Evolutionary conservation across 2,797 vertebrate genomes (phyloP).

Genomic region (Perodicticus potto): DNA sequence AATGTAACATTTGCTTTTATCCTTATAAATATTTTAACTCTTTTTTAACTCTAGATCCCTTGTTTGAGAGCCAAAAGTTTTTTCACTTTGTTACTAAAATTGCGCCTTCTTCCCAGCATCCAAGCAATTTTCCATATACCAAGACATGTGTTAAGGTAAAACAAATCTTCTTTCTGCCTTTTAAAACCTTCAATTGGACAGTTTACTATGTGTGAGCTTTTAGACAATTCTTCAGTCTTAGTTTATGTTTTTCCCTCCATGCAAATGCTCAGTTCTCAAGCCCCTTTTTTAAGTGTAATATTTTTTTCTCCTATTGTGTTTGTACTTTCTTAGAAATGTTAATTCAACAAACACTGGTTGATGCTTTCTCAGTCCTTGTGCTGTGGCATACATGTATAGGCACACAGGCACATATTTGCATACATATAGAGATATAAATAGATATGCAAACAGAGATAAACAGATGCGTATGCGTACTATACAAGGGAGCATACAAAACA

Average conservation of each 20-base stretch:
- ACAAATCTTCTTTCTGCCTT: background rate
- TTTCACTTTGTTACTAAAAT: slow-evolving; percentile 20
- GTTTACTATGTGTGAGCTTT: slow-evolving; percentile 40
- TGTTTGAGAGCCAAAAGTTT: slow-evolving; percentile 69
- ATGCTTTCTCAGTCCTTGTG: background rate
- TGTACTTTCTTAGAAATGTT: slow-evolving; percentile 43
- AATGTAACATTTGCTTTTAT: slow-evolving; percentile 63
- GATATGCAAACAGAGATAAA: background rate
- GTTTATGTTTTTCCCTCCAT: slow-evolving; percentile 22
- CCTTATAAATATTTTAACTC: slow-evolving; percentile 79
- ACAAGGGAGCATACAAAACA: background rate
- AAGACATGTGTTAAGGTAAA: slow-evolving; percentile 28
- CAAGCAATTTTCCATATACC: slow-evolving; percentile 9
- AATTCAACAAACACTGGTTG: slow-evolving; percentile 15
- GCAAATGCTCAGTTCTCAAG: background rate
- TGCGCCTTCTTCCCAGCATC: background rate
- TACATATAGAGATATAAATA: background rate
- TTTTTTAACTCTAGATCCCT: slow-evolving; percentile 57
- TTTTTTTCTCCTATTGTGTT: slow-evolving; percentile 60
- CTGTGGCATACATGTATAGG: background rate
- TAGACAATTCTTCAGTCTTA: slow-evolving; percentile 6
- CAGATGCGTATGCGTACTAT: background rate
- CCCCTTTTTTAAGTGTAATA: background rate
- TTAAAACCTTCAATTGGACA: background rate
- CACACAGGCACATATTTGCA: background rate